Conservation (phyloP, 37 sponge, comb jelly and placozoan species). For the Axinella damicornis region DNA sequence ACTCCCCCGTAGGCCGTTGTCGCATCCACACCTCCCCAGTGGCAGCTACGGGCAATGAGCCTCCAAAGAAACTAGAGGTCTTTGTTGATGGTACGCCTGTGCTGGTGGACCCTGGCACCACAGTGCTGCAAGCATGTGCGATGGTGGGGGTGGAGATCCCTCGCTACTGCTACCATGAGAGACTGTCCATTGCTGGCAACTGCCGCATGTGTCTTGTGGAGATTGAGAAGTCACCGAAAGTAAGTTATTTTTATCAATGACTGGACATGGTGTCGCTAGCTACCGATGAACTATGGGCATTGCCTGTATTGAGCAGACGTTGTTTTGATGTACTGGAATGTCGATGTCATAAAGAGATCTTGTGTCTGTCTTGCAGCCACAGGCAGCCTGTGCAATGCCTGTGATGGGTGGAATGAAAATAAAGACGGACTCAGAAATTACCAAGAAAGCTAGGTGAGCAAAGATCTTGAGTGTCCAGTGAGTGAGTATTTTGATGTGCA, state of each 20-base stretch:
- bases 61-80: conserved; percentile 89
- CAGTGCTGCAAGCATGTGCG: conserved; percentile 97
- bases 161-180: conserved; percentile 96
- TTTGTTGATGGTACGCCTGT: conserved; percentile 90
- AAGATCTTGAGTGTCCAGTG: too few species aligned
- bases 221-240: conserved; percentile 93
- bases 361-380: conserved; percentile 62
- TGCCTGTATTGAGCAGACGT: too few species aligned
- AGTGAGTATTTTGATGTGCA: too few species aligned
- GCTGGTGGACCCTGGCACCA: conserved; percentile 88
- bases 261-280: too few species aligned
- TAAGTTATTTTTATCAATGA: too few species aligned
- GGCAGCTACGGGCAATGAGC: conserved; percentile 30
- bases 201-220: conserved; percentile 99
- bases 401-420: conserved; percentile 92
- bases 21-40: conserved; percentile 21
- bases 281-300: too few species aligned
- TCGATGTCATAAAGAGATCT: too few species aligned
- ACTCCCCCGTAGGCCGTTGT: neutral
- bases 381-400: conserved; percentile 97
- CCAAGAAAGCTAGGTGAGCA: conserved; percentile 85
- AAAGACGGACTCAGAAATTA: conserved; percentile 86
- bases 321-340: too few species aligned
- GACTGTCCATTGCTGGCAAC: conserved; percentile 96
- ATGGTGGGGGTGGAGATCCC: conserved; percentile 94